These are phyloP conservation scores for Drosophila merina DNA, from an alignment of 2,888 invertebrate species.

Conservation along the genomic window DNA sequence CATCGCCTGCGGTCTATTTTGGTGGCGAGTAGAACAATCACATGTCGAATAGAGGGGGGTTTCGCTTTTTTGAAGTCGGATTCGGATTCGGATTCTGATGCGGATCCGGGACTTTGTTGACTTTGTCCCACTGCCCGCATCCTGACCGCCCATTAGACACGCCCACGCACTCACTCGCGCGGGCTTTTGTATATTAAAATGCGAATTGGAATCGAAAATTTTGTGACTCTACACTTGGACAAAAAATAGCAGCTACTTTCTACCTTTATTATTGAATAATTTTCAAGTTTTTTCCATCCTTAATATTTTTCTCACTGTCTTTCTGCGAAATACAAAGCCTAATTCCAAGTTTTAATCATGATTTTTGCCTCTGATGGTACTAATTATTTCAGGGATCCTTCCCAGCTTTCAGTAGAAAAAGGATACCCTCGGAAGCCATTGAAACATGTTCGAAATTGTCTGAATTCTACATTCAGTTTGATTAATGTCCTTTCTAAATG, in stretches of 20 bases:
- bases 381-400: not conserved
- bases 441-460: not conserved
- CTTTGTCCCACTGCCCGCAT: conserved; percentile 24
- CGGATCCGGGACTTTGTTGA: conserved; percentile 21
- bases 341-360: not conserved
- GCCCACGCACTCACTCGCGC: not conserved
- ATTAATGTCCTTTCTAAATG: too few relatives aligned
- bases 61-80: conserved; percentile 4
- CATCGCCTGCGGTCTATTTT: conserved; percentile 35
- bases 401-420: not conserved
- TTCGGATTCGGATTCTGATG: not conserved
- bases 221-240: not conserved
- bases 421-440: not conserved
- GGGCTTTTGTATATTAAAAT: conserved; percentile 27
- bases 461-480: not conserved
- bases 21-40: conserved; percentile 35
- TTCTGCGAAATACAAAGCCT: not conserved
- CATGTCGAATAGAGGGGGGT: conserved; percentile 10
- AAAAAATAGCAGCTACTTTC: too few relatives aligned
- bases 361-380: not conserved
- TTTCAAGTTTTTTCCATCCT: not conserved
- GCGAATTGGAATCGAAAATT: conserved; percentile 28
- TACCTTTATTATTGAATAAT: not conserved
- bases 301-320: not conserved
- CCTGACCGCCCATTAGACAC: not conserved